Base-by-base conservation (phyloP, 2,113 vertebrate species). In the Rattus rattus region DNA sequence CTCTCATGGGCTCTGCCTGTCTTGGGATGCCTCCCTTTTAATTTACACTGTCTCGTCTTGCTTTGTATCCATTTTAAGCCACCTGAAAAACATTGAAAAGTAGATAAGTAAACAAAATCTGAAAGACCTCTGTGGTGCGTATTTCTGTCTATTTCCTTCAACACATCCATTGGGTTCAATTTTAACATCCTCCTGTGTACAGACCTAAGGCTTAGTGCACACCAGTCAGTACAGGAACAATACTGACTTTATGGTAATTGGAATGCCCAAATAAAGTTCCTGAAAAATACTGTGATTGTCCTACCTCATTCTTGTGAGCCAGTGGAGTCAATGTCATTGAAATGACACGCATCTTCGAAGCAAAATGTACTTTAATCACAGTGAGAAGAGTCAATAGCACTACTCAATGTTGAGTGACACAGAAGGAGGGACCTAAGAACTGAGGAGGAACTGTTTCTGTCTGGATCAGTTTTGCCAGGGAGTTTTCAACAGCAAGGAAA, bases 21-120 rank as follows among this genome's bases (percentile, higher is more conserved):
- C 94, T 52, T 1, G 0, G 1, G 26, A 12, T 9, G 10, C 91
- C 65, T 80, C 86, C 5, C 36, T 94, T 97, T 73, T 95, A 91
- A 97, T 94, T 97, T 94, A 86, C 47, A 75, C 43, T 75, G 26
- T 88, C 94, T 87, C 90, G 72, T 67, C 77, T 65, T 36, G 76
- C 54, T 93, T 87, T 70, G 33, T 54, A 67, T 59, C 77, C 87
- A 90, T n/a, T 20, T 72, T 79, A 80, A 97, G 85, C 26, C 83
- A 72, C 72, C 65, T 65, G 43, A 75, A 85, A 97, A 88, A 70
- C 63, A 61, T 0, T 22, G 54, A 79, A 79, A 95, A 89, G 77
- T 0, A 80, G 73, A 80, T 89, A 89, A 70, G 67, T 91, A 86
- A 97, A 73, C 39, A 93, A 69, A 88, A 88, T 4, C 30, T 5